Evolutionary conservation across 1,140 invertebrate species (phyloP), one percentile per base, ranked within the genome.

Genomic region (Caenorhabditis remanei): DNA sequence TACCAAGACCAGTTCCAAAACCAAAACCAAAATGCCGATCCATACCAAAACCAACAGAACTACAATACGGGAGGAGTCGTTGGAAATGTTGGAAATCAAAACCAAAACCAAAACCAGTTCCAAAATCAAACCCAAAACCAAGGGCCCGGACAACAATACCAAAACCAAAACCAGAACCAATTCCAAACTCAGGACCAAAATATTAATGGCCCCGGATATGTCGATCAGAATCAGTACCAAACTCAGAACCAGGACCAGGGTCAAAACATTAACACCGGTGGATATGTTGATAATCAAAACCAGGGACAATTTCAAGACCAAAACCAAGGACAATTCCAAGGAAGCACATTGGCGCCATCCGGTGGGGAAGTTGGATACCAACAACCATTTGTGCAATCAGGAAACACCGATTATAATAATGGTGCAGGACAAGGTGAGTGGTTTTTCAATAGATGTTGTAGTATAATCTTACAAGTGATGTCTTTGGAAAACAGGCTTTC

Each of bases 371-470:
- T 79, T 53, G 71, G 46, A 50, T 50, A 79, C 46, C 71, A 79
- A n/a, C 71, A 79, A n/a, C 46, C 71, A 79, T 79, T 79, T 50
- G 11, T 13, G 50, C 71, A 46, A 13, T 50, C 71, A 79, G 71
- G 71, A 79, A 79, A 79, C 71, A 79, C 71, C 43, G 46, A 79
- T 50, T 79, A 79, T 24, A 79, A 79, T 24, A 79, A 79, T 50
- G 46, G n/a, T 21, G 71, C 43, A 32, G 32, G 32, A n/a, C 71
- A 53, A 24, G 46, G 71, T 79, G n/a, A 79, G 16, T 13, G 40
- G 13, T 61, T 61, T n/a, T 61, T 53, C 32, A 2, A 1, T 32
- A 32, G 0, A 2, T 32, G 2, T 32, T 32, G 0, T 53, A 53
- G 50, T 53, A 14, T 11, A 14, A 11, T 50, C 16, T 53, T 53